These are phyloP conservation scores for Triops cancriformis DNA, from an alignment of 1,140 invertebrate genomes.

Conservation along the genomic window DNA sequence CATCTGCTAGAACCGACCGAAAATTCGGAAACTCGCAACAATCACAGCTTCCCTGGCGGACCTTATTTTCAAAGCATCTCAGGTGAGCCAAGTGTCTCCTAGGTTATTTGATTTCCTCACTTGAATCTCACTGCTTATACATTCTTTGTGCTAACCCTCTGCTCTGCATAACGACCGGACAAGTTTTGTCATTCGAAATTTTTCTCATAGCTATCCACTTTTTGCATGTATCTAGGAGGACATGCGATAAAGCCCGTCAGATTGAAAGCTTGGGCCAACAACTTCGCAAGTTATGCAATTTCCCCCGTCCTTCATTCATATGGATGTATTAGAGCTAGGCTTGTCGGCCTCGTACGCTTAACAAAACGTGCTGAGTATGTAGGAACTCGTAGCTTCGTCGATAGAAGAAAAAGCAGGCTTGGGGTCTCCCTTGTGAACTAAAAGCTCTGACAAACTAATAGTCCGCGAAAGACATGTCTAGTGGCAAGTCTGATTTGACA, in stretches of 20 bases:
- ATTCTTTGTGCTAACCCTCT: neutral
- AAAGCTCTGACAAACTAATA: neutral
- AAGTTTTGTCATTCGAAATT: neutral
- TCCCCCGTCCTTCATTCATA: neutral
- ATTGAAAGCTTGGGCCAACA: neutral
- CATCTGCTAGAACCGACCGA: too few relatives aligned
- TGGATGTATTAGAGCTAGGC: neutral
- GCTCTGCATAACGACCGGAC: neutral
- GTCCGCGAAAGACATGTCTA: slow-evolving; percentile 9
- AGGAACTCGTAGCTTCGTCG: neutral
- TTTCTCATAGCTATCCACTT: neutral
- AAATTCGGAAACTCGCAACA: too few relatives aligned
- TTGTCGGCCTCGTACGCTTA: neutral
- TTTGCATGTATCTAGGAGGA: neutral
- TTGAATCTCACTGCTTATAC: neutral
- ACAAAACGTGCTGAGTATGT: neutral
- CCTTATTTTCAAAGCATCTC: too few relatives aligned
- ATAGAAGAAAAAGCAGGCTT: neutral
- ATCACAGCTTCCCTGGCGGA: too few relatives aligned
- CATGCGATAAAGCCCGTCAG: neutral
- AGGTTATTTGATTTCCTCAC: too few relatives aligned
- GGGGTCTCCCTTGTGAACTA: neutral
- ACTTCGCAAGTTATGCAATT: neutral
- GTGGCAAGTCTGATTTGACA: slow-evolving; percentile 13
- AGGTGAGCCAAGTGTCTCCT: too few relatives aligned